Conservation (phyloP, 2,113 vertebrate genomes). For the Sebastes schlegelii region DNA sequence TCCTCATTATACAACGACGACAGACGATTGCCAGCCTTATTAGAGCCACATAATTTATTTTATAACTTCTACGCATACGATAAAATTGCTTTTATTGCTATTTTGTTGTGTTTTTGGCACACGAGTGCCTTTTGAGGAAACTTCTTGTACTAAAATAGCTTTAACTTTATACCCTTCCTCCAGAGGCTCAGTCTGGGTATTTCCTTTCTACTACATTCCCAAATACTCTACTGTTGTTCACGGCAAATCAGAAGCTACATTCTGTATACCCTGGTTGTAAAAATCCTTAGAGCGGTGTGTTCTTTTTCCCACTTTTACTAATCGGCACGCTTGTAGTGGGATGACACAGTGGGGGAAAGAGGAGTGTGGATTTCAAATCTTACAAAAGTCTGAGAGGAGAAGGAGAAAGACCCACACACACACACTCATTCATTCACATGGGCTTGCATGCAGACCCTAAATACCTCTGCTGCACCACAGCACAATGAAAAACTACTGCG, state of each 20-base stretch:
- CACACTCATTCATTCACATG: not conserved
- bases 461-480: slow-evolving; percentile 16
- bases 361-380: slow-evolving; percentile 48
- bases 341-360: slow-evolving; percentile 26
- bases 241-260: slow-evolving; percentile 49
- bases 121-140: slow-evolving; percentile 44
- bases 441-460: not conserved
- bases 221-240: slow-evolving; percentile 51
- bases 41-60: slow-evolving; percentile 64
- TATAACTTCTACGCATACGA: slow-evolving; percentile 55
- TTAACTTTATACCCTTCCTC: slow-evolving; percentile 43
- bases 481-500: slow-evolving; percentile 14
- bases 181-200: slow-evolving; percentile 27
- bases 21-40: slow-evolving; percentile 63
- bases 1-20: slow-evolving; percentile 67
- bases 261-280: slow-evolving; percentile 39
- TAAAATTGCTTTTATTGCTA: slow-evolving; percentile 66
- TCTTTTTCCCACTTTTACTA: slow-evolving; percentile 51
- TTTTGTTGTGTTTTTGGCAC: slow-evolving; percentile 64
- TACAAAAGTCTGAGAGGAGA: not conserved
- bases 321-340: slow-evolving; percentile 53
- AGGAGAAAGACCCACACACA: not conserved
- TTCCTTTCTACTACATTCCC: slow-evolving; percentile 41
- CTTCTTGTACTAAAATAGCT: slow-evolving; percentile 43
- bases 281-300: slow-evolving; percentile 53